A percentile compares a stretch with the other conserved stretches of the same genome.
Conservation (phyloP, 2,888 invertebrate genomes). For the Tetramorium bicarinatum region DNA sequence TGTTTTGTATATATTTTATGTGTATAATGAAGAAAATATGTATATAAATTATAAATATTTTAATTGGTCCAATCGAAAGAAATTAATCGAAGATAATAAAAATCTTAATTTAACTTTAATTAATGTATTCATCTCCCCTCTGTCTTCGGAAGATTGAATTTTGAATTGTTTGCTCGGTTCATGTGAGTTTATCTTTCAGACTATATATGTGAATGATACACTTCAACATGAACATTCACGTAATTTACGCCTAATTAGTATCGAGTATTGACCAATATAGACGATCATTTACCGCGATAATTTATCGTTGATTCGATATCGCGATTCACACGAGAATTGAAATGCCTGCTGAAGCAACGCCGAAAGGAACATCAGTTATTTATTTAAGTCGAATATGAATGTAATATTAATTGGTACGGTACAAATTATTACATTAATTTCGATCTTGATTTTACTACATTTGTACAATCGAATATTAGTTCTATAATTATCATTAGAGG, state of each 20-base stretch:
- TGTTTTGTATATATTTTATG: neutral
- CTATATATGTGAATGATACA: neutral
- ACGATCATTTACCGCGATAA: constrained; percentile 69
- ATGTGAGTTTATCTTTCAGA: neutral
- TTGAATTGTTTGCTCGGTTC: neutral
- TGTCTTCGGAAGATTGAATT: neutral
- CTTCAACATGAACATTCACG: constrained; percentile 45
- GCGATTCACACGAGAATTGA: too few species aligned
- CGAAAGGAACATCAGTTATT: neutral
- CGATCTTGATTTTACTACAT: neutral
- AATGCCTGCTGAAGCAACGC: too few species aligned
- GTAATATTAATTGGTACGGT: neutral
- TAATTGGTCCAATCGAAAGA: neutral
- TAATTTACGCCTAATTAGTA: constrained; percentile 54
- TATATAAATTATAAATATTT: neutral
- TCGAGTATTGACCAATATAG: constrained; percentile 59
- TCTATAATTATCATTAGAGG: neutral
- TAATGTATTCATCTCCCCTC: neutral
- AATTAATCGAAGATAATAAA: neutral
- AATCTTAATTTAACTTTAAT: neutral
- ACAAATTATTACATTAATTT: neutral
- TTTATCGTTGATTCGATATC: constrained; percentile 68
- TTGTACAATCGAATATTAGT: neutral
- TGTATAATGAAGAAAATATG: neutral
- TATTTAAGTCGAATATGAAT: constrained; percentile 3